Conservation (phyloP, 92 coral and sea anemone species). For the Porites lobata region DNA sequence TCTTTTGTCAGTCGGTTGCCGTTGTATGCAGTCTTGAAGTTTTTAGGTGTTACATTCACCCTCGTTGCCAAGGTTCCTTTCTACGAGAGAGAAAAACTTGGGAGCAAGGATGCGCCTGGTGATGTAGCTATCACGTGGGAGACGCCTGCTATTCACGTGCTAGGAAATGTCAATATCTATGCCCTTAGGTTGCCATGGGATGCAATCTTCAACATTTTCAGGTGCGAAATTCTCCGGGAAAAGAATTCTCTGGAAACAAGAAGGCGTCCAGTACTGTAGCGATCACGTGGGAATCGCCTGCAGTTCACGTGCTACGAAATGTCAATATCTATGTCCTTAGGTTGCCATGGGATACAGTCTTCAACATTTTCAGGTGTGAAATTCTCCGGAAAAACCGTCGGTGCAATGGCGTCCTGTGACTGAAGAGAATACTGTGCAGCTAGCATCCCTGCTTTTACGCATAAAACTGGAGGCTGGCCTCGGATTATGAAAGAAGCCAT, state of each 20-base stretch:
- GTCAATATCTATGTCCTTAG: constrained; percentile 70
- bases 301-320: constrained; percentile 30
- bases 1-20: constrained; percentile 70
- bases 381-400: constrained; percentile 79
- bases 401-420: constrained; percentile 81
- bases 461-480: constrained; percentile 84
- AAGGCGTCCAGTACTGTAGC: not conserved
- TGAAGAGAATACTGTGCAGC: constrained; percentile 90
- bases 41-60: constrained; percentile 74
- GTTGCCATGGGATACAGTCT: constrained; percentile 72
- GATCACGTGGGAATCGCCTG: not conserved
- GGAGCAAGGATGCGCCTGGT: no score
- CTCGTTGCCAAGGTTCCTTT: no score
- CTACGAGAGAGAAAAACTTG: constrained; percentile 43
- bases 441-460: constrained; percentile 92
- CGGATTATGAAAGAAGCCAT: constrained; percentile 81
- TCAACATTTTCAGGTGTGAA: constrained; percentile 78
- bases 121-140: not conserved
- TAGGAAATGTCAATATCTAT: constrained; percentile 68
- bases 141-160: not conserved
- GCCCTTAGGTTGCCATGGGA: constrained; percentile 71
- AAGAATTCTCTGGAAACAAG: not conserved
- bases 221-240: constrained; percentile 80
- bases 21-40: constrained; percentile 66
- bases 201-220: constrained; percentile 66